phyloP scores from a whole-genome alignment of 2,113 vertebrate species.

The Tursiops truncatus region DNA sequence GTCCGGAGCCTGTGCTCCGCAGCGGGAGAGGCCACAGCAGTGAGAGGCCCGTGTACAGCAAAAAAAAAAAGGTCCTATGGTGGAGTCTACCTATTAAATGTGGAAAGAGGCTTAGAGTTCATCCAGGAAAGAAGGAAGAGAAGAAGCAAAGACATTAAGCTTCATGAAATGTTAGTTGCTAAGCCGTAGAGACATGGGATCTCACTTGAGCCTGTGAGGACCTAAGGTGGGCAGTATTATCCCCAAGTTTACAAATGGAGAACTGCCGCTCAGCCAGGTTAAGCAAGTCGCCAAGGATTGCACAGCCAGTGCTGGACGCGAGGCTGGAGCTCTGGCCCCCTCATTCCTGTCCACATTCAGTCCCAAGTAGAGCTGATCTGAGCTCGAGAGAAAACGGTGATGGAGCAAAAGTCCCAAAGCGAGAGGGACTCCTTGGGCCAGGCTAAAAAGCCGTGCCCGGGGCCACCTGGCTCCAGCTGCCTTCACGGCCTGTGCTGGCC shows the following conservation, averaged over 20 bases:
- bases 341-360: background rate
- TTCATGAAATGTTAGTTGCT: background rate
- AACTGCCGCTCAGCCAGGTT: background rate
- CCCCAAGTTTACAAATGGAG: background rate
- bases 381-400: background rate
- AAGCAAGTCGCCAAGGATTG: background rate
- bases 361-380: background rate
- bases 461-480: background rate
- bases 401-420: background rate
- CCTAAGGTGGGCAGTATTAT: background rate
- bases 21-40: too few species aligned
- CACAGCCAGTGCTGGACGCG: accelerated
- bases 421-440: background rate
- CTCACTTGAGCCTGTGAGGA: background rate
- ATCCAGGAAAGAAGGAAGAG: background rate
- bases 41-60: too few species aligned
- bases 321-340: background rate
- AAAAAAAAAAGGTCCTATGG: background rate
- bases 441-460: background rate
- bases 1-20: too few species aligned
- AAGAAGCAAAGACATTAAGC: background rate
- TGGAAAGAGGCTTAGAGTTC: background rate
- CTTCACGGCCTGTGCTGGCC: background rate
- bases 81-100: background rate
- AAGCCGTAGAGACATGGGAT: background rate